Percentiles rank a stretch among this genome's conserved stretches.
Conservation (phyloP, 2,797 vertebrate genomes). For the Atherinosoma microstoma region DNA sequence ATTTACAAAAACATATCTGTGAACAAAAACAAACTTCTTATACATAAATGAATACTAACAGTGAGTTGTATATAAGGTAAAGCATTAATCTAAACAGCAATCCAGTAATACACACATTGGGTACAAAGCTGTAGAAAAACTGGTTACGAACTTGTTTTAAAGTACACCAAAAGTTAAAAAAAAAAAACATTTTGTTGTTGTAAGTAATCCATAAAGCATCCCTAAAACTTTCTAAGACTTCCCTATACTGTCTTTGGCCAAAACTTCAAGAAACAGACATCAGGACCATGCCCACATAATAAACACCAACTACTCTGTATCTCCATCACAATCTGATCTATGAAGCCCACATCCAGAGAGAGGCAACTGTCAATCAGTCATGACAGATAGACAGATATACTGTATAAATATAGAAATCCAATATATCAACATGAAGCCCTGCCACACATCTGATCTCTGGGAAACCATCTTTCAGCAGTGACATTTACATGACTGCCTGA, state of each 20-base stretch:
- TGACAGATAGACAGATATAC: background rate
- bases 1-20: background rate
- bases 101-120: background rate
- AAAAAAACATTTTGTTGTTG: background rate
- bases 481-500: constrained; percentile 19
- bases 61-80: background rate
- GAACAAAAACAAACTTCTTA: background rate
- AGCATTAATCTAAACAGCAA: background rate
- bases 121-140: constrained; percentile 5
- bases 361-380: background rate
- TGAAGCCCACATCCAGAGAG: background rate
- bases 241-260: background rate
- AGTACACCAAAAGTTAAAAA: background rate
- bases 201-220: background rate
- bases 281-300: background rate
- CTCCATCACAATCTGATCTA: background rate
- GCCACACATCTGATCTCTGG: constrained; percentile 14
- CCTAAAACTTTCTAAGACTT: background rate
- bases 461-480: constrained; percentile 30
- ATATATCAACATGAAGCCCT: constrained; percentile 9
- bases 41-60: background rate
- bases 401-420: background rate
- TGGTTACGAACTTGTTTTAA: background rate
- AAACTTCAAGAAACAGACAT: background rate
- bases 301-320: background rate